Evolutionary conservation across 2,113 vertebrate genomes (phyloP).

Genomic region (Uropsilus gracilis): DNA sequence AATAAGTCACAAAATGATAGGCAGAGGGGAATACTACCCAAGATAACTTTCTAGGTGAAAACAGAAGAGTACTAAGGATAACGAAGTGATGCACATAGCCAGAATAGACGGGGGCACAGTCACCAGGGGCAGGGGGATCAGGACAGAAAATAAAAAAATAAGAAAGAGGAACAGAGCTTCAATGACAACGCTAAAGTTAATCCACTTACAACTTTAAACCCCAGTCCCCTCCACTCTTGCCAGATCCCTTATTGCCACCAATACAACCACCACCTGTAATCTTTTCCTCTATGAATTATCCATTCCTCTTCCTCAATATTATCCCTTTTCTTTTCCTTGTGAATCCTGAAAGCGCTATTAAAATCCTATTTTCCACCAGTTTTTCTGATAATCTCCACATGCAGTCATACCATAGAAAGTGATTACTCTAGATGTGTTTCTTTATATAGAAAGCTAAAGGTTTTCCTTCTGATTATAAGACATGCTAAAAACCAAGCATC

Average conservation of each 20-base stretch:
- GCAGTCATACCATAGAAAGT: background rate
- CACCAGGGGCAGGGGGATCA: background rate
- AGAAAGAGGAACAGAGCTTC: background rate
- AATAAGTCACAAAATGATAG: background rate
- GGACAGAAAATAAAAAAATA: slow-evolving; percentile 29
- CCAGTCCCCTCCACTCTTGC: background rate
- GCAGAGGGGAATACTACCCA: background rate
- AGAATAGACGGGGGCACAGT: background rate
- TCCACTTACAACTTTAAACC: background rate
- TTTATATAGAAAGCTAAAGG: background rate
- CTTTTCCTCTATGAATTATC: slow-evolving; percentile 17
- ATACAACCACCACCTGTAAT: background rate
- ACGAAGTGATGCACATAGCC: background rate
- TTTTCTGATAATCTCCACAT: slow-evolving; percentile 42
- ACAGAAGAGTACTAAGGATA: background rate
- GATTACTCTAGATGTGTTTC: slow-evolving; percentile 11
- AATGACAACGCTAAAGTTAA: slow-evolving; percentile 27
- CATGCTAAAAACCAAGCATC: background rate
- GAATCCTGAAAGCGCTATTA: slow-evolving; percentile 10
- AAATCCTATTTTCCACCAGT: slow-evolving; percentile 13
- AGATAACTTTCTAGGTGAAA: background rate
- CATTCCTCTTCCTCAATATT: background rate
- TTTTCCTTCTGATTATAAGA: background rate
- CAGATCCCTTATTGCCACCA: background rate
- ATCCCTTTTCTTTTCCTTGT: background rate